Evolutionary conservation across 2,797 vertebrate genomes (phyloP), one percentile per base, ranked within the genome.

Genomic region (Poecile montanus): DNA sequence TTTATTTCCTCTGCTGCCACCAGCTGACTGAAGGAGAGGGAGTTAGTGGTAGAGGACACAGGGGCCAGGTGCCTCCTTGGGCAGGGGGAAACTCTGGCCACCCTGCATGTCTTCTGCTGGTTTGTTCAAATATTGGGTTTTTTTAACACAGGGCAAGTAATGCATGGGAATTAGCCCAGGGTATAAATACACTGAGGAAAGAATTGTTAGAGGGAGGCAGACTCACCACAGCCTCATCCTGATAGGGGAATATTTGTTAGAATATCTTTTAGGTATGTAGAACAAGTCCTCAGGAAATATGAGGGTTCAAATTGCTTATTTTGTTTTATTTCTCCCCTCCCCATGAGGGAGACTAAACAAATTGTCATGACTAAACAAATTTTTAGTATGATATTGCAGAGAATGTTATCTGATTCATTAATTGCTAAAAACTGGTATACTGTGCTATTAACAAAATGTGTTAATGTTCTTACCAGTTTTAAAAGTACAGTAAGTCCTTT

Each of bases 1-100:
- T 92, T 80, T 18, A 9, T 62, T 96, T 88, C 91, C 81, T 93
- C 57, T 95, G 85, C 86, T 93, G 87, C 87, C 68, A 1, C 89
- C 86, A 4, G 26, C 75, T 88, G 93, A 40, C 78, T 11, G 19
- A 63, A 75, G 36, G 26, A 45, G 45, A 19, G 48, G 48, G 42
- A 58, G 2, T 3, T 45, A 44, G 34, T 90, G 40, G 21, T 8
- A 10, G 45, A 38, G 32, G 26, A 3, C 16, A 2, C 4, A 2
- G 44, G 42, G 45, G 7, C 13, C 23, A 50, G 18, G 32, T 65
- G 29, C 48, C 30, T 62, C 12, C 30, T n/a, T 27, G 53, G 42
- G 13, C 42, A 27, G 44, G 45, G 34, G 20, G 13, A 27, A 85
- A 13, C 45, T 38, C 45, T 0, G 2, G 19, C 61, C 38, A 21